A percentile compares a stretch with the other conserved stretches of the same genome.
Conservation (phyloP, 2,113 vertebrate species). For the Etheostoma spectabile region DNA sequence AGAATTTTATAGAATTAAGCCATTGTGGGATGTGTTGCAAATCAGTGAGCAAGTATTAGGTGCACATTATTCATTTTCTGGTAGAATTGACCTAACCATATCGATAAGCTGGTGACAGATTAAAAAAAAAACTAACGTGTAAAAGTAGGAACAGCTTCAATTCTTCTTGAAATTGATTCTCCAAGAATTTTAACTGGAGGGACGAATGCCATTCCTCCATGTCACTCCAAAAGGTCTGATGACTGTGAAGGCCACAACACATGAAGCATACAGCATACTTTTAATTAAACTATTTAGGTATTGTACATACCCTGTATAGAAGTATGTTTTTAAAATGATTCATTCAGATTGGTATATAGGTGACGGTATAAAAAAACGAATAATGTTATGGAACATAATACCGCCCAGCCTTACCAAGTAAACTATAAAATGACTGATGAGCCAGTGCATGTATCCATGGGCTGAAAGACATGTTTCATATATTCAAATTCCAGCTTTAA, state of each 20-base stretch:
- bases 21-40: constrained; percentile 5
- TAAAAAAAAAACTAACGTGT: background rate
- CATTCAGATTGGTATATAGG: background rate
- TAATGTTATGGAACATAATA: background rate
- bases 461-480: background rate
- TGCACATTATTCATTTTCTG: background rate
- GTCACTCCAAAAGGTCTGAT: background rate
- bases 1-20: background rate
- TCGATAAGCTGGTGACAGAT: background rate
- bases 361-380: background rate
- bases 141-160: background rate
- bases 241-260: constrained; percentile 1
- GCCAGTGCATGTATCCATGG: background rate
- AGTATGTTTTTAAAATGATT: background rate
- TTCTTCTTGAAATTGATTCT: background rate
- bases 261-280: background rate
- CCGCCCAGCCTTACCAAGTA: background rate
- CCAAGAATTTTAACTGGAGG: background rate
- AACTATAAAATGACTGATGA: constrained; percentile 11
- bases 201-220: background rate
- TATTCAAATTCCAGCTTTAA: background rate
- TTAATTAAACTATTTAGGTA: background rate
- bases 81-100: background rate
- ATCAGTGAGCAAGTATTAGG: background rate
- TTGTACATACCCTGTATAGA: background rate